phyloP scores from a whole-genome alignment of 2,888 invertebrate species.

The Eilema griseolum region DNA sequence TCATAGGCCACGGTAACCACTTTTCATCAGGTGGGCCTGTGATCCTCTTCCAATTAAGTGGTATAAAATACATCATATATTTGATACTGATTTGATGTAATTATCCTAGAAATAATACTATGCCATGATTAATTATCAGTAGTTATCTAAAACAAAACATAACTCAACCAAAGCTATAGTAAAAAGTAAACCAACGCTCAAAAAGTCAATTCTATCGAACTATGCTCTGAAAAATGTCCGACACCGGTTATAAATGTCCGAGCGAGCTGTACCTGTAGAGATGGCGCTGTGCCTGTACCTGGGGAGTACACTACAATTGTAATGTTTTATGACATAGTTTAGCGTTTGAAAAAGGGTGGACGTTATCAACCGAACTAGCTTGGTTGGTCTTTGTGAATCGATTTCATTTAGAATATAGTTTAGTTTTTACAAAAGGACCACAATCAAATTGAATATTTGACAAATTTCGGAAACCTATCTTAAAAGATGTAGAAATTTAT shows the following conservation, averaged over 20 bases:
- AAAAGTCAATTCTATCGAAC: neutral
- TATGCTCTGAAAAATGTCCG: constrained; percentile 8
- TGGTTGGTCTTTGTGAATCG: neutral
- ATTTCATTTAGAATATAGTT: too few species aligned
- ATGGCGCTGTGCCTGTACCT: constrained; percentile 10
- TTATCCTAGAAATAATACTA: too few species aligned
- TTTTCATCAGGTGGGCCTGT: too few species aligned
- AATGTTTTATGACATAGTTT: constrained; percentile 13
- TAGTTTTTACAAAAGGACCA: too few species aligned
- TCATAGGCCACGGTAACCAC: too few species aligned
- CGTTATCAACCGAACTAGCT: neutral
- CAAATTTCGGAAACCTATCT: too few species aligned
- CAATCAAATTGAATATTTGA: too few species aligned
- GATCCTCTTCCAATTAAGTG: too few species aligned
- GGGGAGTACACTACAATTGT: constrained; percentile 10
- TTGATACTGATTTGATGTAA: too few species aligned
- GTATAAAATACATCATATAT: too few species aligned
- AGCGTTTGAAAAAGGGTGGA: neutral
- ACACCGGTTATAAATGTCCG: constrained; percentile 10
- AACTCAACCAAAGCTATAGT: neutral
- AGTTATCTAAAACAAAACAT: neutral
- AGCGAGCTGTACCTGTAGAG: neutral
- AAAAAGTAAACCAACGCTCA: neutral
- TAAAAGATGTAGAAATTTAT: too few species aligned
- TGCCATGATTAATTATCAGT: too few species aligned